Evolutionary conservation across 2,888 invertebrate genomes (phyloP).

Genomic region (Magallana nippona): DNA sequence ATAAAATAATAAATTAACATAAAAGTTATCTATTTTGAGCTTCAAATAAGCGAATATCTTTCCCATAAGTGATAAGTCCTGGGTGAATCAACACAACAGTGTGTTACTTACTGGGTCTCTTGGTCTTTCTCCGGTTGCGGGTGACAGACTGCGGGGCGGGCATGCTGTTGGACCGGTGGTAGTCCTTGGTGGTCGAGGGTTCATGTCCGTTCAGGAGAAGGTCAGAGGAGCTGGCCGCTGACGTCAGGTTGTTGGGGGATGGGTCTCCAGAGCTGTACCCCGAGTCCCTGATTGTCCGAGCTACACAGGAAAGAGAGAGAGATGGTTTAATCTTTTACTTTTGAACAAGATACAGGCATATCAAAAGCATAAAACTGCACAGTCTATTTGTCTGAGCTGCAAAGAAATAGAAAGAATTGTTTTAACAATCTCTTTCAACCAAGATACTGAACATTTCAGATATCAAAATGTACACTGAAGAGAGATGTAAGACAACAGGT

Average conservation of each 20-base stretch:
- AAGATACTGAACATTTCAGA: too few species aligned
- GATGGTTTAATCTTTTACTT: not conserved
- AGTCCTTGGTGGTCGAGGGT: slow-evolving; percentile 47
- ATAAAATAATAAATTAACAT: too few species aligned
- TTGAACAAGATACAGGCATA: not conserved
- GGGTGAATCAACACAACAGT: not conserved
- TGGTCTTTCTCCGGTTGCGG: slow-evolving; percentile 56
- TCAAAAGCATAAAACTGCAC: not conserved
- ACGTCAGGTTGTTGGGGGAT: slow-evolving; percentile 71
- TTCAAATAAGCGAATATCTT: too few species aligned
- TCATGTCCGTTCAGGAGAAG: slow-evolving; percentile 45
- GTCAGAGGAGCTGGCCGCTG: slow-evolving; percentile 49
- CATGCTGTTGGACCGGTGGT: slow-evolving; percentile 62
- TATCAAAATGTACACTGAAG: too few species aligned
- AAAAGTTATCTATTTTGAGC: too few species aligned
- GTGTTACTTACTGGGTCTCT: slow-evolving; percentile 60
- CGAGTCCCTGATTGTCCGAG: slow-evolving; percentile 75
- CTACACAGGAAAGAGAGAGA: slow-evolving; percentile 56
- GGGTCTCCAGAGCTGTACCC: slow-evolving; percentile 77
- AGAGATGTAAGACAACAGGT: too few species aligned
- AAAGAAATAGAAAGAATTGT: too few species aligned
- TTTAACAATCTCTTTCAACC: too few species aligned
- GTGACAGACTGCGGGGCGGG: slow-evolving; percentile 55
- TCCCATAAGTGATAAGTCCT: too few species aligned
- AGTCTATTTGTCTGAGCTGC: too few species aligned